These are phyloP conservation scores for Parauchenoglanis punctatus DNA, from an alignment of 2,797 vertebrate species.

Conservation along the genomic window DNA sequence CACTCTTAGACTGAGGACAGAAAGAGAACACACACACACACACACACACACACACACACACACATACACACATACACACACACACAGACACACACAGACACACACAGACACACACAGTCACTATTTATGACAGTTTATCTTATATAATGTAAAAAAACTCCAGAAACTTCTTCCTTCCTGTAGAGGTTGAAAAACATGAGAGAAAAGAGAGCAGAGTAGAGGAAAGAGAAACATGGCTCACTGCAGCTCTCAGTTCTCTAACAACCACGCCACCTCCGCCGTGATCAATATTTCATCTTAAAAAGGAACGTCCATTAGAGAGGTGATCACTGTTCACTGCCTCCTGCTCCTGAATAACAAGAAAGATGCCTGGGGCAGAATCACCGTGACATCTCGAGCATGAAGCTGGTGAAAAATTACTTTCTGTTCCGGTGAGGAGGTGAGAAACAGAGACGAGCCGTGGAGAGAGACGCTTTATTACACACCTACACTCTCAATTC, in stretches of 20 bases:
- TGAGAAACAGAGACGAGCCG: not conserved
- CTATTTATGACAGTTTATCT: not conserved
- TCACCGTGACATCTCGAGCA: constrained; percentile 25
- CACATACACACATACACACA: constrained; percentile 26
- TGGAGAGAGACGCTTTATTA: not conserved
- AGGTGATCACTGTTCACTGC: constrained; percentile 27
- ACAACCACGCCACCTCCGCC: constrained; percentile 27
- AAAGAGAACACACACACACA: constrained; percentile 25
- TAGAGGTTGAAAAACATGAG: not conserved
- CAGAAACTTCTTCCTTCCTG: not conserved
- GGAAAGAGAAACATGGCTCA: constrained; percentile 10
- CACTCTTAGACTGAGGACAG: constrained; percentile 84
- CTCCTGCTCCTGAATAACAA: constrained; percentile 36
- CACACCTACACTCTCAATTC: constrained; percentile 3
- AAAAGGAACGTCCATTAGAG: constrained; percentile 29
- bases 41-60: constrained; percentile 39
- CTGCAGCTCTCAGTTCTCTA: constrained; percentile 28
- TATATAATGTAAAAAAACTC: not conserved
- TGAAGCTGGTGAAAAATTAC: constrained; percentile 29
- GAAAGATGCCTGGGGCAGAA: constrained; percentile 34
- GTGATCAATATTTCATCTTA: constrained; percentile 52
- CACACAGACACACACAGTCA: not conserved
- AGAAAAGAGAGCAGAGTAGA: not conserved
- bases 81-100: constrained; percentile 27
- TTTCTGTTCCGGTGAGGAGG: not conserved